Percentiles rank a stretch among this genome's conserved stretches.
phyloP scores from a whole-genome alignment of 2,888 invertebrate species.

The Melitaea athalia region DNA sequence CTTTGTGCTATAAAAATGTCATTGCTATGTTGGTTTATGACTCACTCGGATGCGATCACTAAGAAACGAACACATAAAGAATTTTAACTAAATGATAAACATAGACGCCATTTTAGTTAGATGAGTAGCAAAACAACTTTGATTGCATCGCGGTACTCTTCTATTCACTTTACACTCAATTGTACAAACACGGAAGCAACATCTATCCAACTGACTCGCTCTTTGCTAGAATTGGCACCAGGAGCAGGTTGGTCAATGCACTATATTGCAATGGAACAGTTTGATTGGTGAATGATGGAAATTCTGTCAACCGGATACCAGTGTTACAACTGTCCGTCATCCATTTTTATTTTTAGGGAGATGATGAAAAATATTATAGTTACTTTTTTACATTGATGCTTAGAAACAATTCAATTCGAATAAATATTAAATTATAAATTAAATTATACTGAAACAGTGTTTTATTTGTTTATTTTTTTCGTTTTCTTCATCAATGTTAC shows the following conservation, averaged over 20 bases:
- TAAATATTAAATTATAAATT: neutral
- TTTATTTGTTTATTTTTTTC: no score
- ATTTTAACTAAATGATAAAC: constrained; percentile 75
- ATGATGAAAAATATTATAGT: neutral
- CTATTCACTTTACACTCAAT: constrained; percentile 59
- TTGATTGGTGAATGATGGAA: constrained; percentile 79
- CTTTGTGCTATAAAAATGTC: constrained; percentile 81
- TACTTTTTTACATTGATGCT: neutral
- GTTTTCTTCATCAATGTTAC: no score
- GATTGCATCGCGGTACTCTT: constrained; percentile 66
- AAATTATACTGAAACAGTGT: no score
- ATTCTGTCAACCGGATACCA: constrained; percentile 62
- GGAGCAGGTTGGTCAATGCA: constrained; percentile 80
- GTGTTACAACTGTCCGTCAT: constrained; percentile 50
- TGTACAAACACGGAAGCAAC: constrained; percentile 77
- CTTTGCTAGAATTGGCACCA: constrained; percentile 65
- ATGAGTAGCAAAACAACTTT: constrained; percentile 71
- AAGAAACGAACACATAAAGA: constrained; percentile 69
- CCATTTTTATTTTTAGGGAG: neutral
- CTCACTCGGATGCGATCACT: constrained; percentile 78
- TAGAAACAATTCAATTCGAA: neutral
- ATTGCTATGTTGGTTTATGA: constrained; percentile 81
- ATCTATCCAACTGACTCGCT: constrained; percentile 62
- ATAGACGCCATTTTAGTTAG: constrained; percentile 79
- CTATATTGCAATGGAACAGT: constrained; percentile 70